Percentiles rank a stretch among this genome's conserved stretches.
These are phyloP conservation scores for Clepsis dumicolana DNA, from an alignment of 2,888 invertebrate genomes.

Conservation along the genomic window DNA sequence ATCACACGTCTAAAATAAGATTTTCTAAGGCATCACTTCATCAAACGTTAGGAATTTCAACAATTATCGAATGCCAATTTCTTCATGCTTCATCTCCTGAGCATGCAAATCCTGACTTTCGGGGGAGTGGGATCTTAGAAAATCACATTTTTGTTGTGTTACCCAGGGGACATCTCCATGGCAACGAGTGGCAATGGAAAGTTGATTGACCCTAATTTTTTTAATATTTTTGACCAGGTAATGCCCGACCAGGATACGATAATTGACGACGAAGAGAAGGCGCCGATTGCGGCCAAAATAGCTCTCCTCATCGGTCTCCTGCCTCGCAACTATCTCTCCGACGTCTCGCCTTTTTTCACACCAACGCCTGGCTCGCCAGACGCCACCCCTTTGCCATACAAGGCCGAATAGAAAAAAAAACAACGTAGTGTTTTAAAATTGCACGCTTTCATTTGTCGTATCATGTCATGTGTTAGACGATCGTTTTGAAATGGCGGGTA, in stretches of 20 bases:
- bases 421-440: slow-evolving; percentile 15
- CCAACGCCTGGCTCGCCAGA: slow-evolving; percentile 66
- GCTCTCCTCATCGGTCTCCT: slow-evolving; percentile 84
- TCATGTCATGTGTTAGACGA: not conserved
- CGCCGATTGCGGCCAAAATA: slow-evolving; percentile 85
- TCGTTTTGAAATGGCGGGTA: not conserved
- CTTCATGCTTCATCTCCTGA: too few species aligned
- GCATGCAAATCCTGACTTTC: too few species aligned
- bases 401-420: slow-evolving; percentile 66
- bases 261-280: slow-evolving; percentile 78
- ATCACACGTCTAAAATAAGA: too few species aligned
- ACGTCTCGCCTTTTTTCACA: slow-evolving; percentile 73
- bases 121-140: too few species aligned
- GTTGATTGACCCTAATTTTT: too few species aligned
- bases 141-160: too few species aligned
- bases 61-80: too few species aligned
- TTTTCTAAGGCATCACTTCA: too few species aligned
- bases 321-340: slow-evolving; percentile 77
- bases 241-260: slow-evolving; percentile 92
- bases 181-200: too few species aligned
- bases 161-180: too few species aligned
- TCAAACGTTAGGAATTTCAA: too few species aligned
- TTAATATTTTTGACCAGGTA: slow-evolving; percentile 80
- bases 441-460: not conserved
- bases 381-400: slow-evolving; percentile 71